These are phyloP conservation scores for Dynastes grantii DNA, from an alignment of 2,888 invertebrate species.

Conservation along the genomic window DNA sequence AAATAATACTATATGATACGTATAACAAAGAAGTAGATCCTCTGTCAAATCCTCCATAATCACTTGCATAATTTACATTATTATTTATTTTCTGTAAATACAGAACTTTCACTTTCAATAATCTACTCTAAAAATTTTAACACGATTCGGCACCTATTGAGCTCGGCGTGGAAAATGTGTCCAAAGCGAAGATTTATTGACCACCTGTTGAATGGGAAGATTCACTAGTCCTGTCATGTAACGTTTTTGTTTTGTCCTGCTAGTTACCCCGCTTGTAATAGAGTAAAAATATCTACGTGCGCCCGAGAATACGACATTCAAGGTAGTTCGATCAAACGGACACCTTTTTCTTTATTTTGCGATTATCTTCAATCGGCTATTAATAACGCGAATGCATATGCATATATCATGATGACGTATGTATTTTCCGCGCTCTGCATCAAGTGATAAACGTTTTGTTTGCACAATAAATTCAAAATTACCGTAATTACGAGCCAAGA, in stretches of 20 bases:
- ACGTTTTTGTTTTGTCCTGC: conserved; percentile 16
- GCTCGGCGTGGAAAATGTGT: conserved; percentile 4
- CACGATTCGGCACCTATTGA: neutral
- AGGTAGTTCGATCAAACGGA: neutral
- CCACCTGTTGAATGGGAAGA: conserved; percentile 29
- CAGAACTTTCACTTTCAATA: too few species aligned
- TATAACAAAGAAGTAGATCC: too few species aligned
- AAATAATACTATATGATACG: too few species aligned
- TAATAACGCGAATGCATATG: conserved; percentile 11
- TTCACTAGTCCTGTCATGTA: conserved; percentile 4
- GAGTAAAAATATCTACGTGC: neutral
- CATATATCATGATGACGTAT: neutral
- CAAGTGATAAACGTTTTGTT: conserved; percentile 32
- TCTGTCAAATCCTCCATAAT: too few species aligned
- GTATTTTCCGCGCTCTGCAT: neutral
- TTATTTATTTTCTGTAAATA: neutral
- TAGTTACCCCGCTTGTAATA: neutral
- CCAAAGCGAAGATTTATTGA: conserved; percentile 32
- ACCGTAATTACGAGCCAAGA: conserved; percentile 32
- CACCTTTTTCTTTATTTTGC: neutral
- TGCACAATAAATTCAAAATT: conserved; percentile 41
- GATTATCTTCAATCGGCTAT: conserved; percentile 24
- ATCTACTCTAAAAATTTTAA: too few species aligned
- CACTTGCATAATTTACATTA: neutral
- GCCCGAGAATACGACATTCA: neutral